phyloP scores from a whole-genome alignment of 2,888 invertebrate species.

The Mantis religiosa region DNA sequence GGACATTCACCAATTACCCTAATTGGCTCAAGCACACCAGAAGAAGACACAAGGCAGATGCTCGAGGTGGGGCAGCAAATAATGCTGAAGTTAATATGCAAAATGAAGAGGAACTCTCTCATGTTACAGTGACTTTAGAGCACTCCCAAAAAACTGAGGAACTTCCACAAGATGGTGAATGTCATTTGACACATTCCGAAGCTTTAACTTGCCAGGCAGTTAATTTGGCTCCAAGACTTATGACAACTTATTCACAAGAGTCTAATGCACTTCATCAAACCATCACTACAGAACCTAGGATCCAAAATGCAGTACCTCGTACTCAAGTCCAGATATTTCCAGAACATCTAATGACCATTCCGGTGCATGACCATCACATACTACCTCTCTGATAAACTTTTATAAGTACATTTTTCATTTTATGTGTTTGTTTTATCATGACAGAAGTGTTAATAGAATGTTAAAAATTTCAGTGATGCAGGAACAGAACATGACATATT shows the following conservation, averaged over 20 bases:
- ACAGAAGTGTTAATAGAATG: too few species aligned
- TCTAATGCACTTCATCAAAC: slow-evolving; percentile 8
- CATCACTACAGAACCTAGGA: neutral
- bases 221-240: slow-evolving; percentile 5
- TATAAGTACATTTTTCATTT: too few species aligned
- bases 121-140: neutral
- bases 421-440: too few species aligned
- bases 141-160: neutral
- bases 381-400: slow-evolving; percentile 17
- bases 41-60: slow-evolving; percentile 47
- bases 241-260: slow-evolving; percentile 16
- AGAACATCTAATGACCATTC: slow-evolving; percentile 22
- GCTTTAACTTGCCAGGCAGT: neutral
- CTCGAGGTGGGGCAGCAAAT: neutral
- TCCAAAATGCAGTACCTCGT: neutral
- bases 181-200: neutral
- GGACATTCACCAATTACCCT: slow-evolving; percentile 53
- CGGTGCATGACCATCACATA: slow-evolving; percentile 21
- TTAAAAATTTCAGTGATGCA: too few species aligned
- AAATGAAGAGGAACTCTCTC: neutral
- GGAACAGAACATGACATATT: too few species aligned
- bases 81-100: neutral
- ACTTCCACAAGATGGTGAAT: neutral
- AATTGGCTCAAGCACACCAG: slow-evolving; percentile 58
- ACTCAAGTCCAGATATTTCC: slow-evolving; percentile 4